Evolutionary conservation across 2,797 vertebrate species (phyloP).

Genomic region (Austrolebias charrua): DNA sequence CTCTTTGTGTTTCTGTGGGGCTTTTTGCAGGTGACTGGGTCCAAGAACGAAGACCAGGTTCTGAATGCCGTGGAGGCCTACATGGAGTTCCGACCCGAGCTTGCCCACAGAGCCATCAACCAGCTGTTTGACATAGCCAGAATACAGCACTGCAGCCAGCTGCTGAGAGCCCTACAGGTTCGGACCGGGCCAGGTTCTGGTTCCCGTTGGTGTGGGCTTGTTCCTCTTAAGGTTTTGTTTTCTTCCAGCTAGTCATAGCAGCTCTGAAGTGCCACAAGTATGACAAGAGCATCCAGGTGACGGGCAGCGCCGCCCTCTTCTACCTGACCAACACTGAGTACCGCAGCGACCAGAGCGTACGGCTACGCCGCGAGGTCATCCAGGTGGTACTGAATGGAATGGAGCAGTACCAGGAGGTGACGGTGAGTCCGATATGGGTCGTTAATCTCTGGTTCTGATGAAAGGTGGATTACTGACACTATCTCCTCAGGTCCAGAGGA

Average conservation of each 20-base stretch:
- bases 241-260: conserved; percentile 88
- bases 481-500: conserved; percentile 88
- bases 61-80: conserved; percentile 95
- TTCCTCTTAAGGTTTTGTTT: neutral
- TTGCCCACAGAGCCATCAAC: conserved; percentile 95
- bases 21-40: conserved; percentile 88
- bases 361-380: conserved; percentile 91
- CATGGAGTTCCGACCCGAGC: conserved; percentile 91
- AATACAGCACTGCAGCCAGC: conserved; percentile 93
- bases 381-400: conserved; percentile 97
- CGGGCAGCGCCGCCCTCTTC: conserved; percentile 93
- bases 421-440: conserved; percentile 78
- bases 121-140: conserved; percentile 95
- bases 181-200: neutral
- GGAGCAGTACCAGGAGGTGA: conserved; percentile 99
- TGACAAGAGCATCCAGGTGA: conserved; percentile 97
- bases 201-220: too few relatives aligned
- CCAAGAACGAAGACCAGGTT: conserved; percentile 96
- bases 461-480: too few relatives aligned
- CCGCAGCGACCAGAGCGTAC: conserved; percentile 89
- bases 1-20: too few relatives aligned
- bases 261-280: conserved; percentile 96
- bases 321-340: conserved; percentile 97
- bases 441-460: too few relatives aligned
- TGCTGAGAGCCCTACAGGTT: conserved; percentile 93